Conservation (phyloP, 1,140 invertebrate species). For the Drosophila quadrilineata region DNA sequence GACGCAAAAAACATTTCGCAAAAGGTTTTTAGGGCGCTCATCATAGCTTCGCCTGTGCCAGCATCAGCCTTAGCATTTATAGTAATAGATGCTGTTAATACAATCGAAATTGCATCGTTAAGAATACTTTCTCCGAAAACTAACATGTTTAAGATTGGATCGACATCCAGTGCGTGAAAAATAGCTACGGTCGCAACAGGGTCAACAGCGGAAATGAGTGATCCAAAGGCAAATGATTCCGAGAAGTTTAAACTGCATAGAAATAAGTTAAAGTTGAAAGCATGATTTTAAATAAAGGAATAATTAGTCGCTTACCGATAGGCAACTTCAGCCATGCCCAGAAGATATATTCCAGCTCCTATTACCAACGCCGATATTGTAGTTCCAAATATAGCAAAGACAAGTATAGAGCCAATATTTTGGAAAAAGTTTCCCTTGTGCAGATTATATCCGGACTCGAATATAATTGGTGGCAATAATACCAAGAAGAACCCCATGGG, state of each 20-base stretch:
- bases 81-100: conserved; percentile 94
- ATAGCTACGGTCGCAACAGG: conserved; percentile 99
- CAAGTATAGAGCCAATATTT: conserved; percentile 96
- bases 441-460: conserved; percentile 99
- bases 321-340: conserved; percentile 94
- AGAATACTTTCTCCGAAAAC: conserved; percentile 99
- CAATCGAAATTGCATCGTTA: conserved; percentile 99
- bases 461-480: conserved; percentile 98
- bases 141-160: conserved; percentile 98
- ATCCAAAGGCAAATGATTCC: conserved; percentile 99
- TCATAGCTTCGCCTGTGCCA: conserved; percentile 89
- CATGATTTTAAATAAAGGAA: background rate
- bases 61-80: conserved; percentile 66
- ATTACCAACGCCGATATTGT: conserved; percentile 95
- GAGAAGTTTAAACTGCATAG: conserved; percentile 85
- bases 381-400: conserved; percentile 98
- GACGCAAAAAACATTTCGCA: conserved; percentile 99
- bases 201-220: conserved; percentile 97
- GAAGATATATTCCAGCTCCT: conserved; percentile 96
- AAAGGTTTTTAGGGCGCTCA: conserved; percentile 95
- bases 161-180: conserved; percentile 96
- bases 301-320: conserved; percentile 84
- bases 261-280: background rate
- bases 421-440: conserved; percentile 99
- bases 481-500: conserved; percentile 98